Evolutionary conservation across 2,797 vertebrate genomes (phyloP).

Genomic region (Enteromius thamalakanensis): DNA sequence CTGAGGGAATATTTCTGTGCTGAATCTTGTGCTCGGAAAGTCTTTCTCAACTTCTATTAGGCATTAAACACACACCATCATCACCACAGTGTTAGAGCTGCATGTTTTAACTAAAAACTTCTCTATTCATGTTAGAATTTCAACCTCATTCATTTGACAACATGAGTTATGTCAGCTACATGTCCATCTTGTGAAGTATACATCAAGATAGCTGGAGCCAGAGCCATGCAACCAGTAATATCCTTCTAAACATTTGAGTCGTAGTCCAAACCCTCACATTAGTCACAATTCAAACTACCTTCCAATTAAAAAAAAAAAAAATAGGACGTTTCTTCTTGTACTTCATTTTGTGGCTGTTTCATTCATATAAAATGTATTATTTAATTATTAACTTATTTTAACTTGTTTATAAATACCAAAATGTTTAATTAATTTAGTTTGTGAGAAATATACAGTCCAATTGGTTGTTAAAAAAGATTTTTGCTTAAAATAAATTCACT

Average conservation of each 20-base stretch:
- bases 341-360: background rate
- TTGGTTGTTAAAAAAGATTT: background rate
- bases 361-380: slow-evolving; percentile 1
- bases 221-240: background rate
- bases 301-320: too few species aligned
- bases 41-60: slow-evolving; percentile 64
- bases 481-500: background rate
- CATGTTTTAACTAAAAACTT: background rate
- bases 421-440: background rate
- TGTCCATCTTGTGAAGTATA: background rate
- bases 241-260: background rate
- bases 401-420: background rate
- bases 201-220: slow-evolving; percentile 14
- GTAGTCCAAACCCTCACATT: background rate
- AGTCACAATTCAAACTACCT: background rate
- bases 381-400: background rate
- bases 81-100: background rate
- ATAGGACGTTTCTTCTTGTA: background rate
- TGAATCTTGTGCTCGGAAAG: slow-evolving; percentile 40
- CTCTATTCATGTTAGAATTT: background rate
- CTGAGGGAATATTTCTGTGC: slow-evolving; percentile 6
- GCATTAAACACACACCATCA: background rate
- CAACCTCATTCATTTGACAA: background rate
- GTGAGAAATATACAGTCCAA: background rate
- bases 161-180: background rate